Percentiles rank a stretch among this genome's conserved stretches.
Conservation (phyloP, 2,888 invertebrate species). For the Cyaniris semiargus region DNA sequence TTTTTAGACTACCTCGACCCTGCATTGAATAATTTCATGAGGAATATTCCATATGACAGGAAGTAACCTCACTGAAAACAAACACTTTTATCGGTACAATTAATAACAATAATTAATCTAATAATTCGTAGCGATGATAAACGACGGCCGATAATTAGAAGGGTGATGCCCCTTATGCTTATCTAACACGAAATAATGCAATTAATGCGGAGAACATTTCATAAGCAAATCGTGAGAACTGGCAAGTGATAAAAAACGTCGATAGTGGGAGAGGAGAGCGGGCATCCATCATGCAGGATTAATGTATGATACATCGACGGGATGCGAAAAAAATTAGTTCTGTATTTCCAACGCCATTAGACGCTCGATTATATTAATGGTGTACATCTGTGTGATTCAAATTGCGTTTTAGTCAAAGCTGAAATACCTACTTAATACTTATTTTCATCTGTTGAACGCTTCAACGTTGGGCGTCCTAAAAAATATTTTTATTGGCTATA, state of each 20-base stretch:
- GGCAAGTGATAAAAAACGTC: slow-evolving; percentile 66
- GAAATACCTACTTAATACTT: background rate
- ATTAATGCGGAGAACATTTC: slow-evolving; percentile 75
- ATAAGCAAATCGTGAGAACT: slow-evolving; percentile 65
- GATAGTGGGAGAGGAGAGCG: slow-evolving; percentile 47
- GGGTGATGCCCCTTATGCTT: slow-evolving; percentile 69
- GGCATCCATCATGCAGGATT: slow-evolving; percentile 72
- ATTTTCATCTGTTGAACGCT: too few relatives aligned
- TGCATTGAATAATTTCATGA: background rate
- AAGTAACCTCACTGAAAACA: background rate
- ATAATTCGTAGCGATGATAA: slow-evolving; percentile 65
- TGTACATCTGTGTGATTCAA: slow-evolving; percentile 4
- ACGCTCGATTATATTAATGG: background rate
- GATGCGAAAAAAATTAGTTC: slow-evolving; percentile 42
- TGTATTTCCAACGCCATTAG: slow-evolving; percentile 29
- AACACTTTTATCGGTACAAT: slow-evolving; percentile 32
- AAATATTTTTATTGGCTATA: too few relatives aligned
- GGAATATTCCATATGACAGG: background rate
- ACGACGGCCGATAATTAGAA: slow-evolving; percentile 72
- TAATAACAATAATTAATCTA: slow-evolving; percentile 55
- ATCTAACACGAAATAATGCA: slow-evolving; percentile 75
- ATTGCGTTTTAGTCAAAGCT: background rate
- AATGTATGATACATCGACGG: slow-evolving; percentile 47
- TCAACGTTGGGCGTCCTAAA: too few relatives aligned
- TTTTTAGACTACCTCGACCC: background rate